phyloP scores from a whole-genome alignment of 2,888 invertebrate genomes.

The Taphrorychus bicolor region DNA sequence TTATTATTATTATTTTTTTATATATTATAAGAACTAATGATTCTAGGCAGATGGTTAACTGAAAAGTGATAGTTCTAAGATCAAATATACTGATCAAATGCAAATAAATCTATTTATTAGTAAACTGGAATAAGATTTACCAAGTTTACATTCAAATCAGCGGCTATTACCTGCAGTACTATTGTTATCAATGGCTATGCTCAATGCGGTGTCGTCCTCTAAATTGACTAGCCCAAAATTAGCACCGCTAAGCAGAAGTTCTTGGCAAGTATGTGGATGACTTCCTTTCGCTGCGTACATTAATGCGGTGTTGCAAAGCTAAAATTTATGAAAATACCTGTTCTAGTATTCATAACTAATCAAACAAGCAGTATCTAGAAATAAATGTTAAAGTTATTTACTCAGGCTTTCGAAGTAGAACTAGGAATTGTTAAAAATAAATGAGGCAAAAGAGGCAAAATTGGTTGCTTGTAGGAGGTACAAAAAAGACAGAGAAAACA shows the following conservation, averaged over 20 bases:
- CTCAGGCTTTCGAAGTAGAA: no score
- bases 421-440: no score
- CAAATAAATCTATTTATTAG: neutral
- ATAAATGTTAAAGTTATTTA: no score
- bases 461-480: no score
- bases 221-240: slow-evolving; percentile 82
- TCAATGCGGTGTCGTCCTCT: slow-evolving; percentile 84
- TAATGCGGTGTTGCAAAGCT: slow-evolving; percentile 88
- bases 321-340: slow-evolving; percentile 27
- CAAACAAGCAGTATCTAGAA: no score
- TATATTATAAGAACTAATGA: no score
- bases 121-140: neutral
- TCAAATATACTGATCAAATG: neutral
- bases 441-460: no score
- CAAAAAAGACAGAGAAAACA: no score
- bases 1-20: no score
- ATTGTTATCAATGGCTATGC: slow-evolving; percentile 74
- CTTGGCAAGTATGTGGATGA: slow-evolving; percentile 88
- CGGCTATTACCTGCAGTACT: slow-evolving; percentile 61
- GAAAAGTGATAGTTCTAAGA: no score
- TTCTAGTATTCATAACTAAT: no score
- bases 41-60: no score
- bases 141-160: neutral
- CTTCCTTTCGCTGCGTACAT: slow-evolving; percentile 93
- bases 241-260: slow-evolving; percentile 80